Evolutionary conservation across 2,888 invertebrate species (phyloP).

Genomic region (Nesidiocoris tenuis): DNA sequence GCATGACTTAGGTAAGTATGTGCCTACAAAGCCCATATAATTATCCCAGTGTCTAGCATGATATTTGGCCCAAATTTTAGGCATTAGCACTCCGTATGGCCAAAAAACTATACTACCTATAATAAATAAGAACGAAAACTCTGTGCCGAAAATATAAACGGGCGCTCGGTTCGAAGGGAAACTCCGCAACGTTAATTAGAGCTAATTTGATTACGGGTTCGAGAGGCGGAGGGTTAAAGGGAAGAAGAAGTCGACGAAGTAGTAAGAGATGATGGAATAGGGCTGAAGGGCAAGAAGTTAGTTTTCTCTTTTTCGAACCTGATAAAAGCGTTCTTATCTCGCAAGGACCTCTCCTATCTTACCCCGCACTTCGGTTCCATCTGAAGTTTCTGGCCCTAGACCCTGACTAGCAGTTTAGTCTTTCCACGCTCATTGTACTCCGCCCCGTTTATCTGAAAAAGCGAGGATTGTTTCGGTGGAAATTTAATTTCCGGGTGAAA

Average conservation of each 20-base stretch:
- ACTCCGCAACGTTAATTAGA: neutral
- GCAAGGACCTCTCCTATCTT: neutral
- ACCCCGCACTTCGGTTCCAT: neutral
- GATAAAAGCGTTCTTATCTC: neutral
- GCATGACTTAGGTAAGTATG: too few species aligned
- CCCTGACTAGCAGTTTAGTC: neutral
- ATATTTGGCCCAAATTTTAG: too few species aligned
- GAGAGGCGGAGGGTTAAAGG: neutral
- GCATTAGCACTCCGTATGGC: too few species aligned
- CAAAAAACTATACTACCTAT: too few species aligned
- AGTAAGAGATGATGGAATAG: neutral
- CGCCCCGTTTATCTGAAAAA: neutral
- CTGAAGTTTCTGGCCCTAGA: neutral
- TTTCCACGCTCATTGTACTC: neutral
- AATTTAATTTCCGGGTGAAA: neutral
- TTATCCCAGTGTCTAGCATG: too few species aligned
- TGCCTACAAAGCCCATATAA: too few species aligned
- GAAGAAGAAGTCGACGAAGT: too few species aligned
- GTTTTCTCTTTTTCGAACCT: neutral
- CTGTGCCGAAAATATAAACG: too few species aligned
- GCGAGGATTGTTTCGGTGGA: neutral
- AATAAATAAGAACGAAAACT: too few species aligned
- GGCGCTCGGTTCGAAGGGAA: neutral
- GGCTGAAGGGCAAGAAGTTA: neutral
- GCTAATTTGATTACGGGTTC: neutral